A percentile compares a stretch with the other conserved stretches of the same genome.
These are phyloP conservation scores for Chinchilla lanigera DNA, from an alignment of 2,113 vertebrate species.

Conservation along the genomic window DNA sequence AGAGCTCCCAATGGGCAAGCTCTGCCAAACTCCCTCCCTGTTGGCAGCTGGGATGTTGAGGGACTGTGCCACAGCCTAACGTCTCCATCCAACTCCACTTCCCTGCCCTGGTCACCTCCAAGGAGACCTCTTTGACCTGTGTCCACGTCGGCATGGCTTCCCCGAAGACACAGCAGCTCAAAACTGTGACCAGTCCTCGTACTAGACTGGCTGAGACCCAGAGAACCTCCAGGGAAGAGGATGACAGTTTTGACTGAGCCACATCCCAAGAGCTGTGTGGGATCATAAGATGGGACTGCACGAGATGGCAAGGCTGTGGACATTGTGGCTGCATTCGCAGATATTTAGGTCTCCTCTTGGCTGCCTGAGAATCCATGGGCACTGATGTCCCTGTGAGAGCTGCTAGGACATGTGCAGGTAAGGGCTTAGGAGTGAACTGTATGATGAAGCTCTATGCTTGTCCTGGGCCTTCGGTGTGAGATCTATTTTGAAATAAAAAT, in stretches of 20 bases:
- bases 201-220: not conserved
- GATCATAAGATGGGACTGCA: not conserved
- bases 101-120: not conserved
- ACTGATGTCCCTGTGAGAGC: not conserved
- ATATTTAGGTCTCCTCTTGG: not conserved
- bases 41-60: accelerated
- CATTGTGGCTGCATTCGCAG: not conserved
- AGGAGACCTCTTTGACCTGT: not conserved
- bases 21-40: not conserved
- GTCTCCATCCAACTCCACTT: accelerated
- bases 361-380: not conserved
- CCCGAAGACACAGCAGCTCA: not conserved
- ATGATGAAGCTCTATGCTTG: not conserved
- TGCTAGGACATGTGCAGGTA: not conserved
- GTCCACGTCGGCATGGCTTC: not conserved
- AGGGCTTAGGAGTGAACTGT: not conserved
- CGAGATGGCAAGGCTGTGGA: not conserved
- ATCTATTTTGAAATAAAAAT: not conserved
- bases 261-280: not conserved
- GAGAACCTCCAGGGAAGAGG: not conserved
- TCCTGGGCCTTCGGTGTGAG: not conserved
- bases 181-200: not conserved
- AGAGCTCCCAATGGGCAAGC: accelerated
- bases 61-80: not conserved
- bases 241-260: not conserved